phyloP scores from a whole-genome alignment of 2,888 invertebrate genomes.

The Suillia variegata region DNA sequence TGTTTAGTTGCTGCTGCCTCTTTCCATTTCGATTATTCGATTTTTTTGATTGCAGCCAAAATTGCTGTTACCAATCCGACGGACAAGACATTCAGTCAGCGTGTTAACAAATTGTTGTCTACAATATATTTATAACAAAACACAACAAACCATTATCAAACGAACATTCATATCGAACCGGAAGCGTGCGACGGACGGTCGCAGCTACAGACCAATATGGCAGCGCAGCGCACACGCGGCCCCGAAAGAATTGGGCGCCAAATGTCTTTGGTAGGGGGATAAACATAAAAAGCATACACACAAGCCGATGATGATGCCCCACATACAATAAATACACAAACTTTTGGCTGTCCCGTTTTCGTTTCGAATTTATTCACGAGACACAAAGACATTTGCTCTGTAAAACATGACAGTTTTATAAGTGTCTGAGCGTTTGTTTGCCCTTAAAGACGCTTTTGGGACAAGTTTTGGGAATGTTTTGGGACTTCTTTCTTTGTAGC shows the following conservation, averaged over 20 bases:
- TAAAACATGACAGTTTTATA: background rate
- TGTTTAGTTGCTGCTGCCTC: too few species aligned
- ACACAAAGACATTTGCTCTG: background rate
- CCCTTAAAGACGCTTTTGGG: too few species aligned
- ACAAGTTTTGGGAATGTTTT: too few species aligned
- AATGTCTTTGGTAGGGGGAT: background rate
- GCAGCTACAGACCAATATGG: background rate
- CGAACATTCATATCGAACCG: conserved; percentile 9
- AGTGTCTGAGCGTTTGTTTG: too few species aligned
- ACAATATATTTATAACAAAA: background rate
- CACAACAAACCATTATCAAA: too few species aligned
- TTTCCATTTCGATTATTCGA: too few species aligned
- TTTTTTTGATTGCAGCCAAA: too few species aligned
- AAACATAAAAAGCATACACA: background rate
- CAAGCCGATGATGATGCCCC: background rate
- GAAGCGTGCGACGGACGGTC: conserved; percentile 1
- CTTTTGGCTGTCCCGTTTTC: conserved; percentile 3
- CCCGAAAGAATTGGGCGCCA: background rate
- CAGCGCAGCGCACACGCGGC: background rate
- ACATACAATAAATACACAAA: background rate
- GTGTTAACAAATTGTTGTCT: background rate
- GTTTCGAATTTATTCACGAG: background rate
- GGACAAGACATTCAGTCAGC: background rate
- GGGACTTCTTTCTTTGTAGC: too few species aligned
- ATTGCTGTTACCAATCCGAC: too few species aligned